Evolutionary conservation across 2,888 invertebrate species (phyloP).

Genomic region (Cheilosia impressa): DNA sequence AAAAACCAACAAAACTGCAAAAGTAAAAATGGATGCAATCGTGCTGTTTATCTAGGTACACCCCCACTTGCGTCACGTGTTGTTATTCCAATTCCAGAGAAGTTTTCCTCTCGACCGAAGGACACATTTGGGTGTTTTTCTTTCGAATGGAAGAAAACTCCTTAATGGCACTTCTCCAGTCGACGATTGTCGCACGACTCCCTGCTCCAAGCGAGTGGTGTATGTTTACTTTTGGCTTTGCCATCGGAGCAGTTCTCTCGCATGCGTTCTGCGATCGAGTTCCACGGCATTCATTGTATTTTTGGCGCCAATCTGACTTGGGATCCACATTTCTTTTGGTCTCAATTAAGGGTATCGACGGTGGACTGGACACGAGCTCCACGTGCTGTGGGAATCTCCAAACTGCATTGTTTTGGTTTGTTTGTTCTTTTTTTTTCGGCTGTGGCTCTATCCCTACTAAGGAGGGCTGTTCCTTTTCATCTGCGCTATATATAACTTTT

Average conservation of each 20-base stretch:
- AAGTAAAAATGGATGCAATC: conserved; percentile 73
- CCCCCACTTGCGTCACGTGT: conserved; percentile 40
- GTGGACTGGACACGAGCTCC: conserved; percentile 31
- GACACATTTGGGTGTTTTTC: conserved; percentile 70
- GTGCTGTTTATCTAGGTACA: conserved; percentile 71
- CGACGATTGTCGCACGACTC: conserved; percentile 71
- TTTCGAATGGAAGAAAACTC: conserved; percentile 67
- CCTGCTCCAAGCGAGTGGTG: conserved; percentile 41
- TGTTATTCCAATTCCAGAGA: conserved; percentile 57
- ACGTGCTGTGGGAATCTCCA: conserved; percentile 65
- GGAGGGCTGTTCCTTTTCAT: conserved; percentile 70
- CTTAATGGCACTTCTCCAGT: conserved; percentile 68
- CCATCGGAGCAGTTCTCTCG: conserved; percentile 17
- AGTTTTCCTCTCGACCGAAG: conserved; percentile 56
- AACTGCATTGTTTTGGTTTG: conserved; percentile 17
- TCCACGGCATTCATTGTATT: conserved; percentile 58
- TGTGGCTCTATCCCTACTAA: conserved; percentile 59
- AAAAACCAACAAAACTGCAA: conserved; percentile 72
- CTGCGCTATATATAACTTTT: conserved; percentile 34
- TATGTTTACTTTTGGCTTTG: conserved; percentile 61
- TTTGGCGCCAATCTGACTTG: conserved; percentile 42
- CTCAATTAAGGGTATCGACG: conserved; percentile 52
- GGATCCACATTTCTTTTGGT: conserved; percentile 40
- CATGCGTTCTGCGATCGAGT: conserved; percentile 41
- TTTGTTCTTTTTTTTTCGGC: conserved; percentile 9